phyloP scores from a whole-genome alignment of 2,888 invertebrate species.

The Platycheirus albimanus region DNA sequence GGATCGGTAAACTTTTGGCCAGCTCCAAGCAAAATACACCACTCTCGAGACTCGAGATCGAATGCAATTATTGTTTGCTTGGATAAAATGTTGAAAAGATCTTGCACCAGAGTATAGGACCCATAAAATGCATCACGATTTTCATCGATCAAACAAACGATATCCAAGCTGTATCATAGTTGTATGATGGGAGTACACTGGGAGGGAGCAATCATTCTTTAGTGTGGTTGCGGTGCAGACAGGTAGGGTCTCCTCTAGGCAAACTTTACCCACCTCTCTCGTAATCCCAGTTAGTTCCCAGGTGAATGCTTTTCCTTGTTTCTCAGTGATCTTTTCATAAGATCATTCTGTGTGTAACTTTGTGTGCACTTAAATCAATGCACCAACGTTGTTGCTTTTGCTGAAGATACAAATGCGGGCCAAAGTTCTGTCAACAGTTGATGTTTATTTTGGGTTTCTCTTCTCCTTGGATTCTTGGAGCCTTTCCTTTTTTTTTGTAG shows the following conservation, averaged over 20 bases:
- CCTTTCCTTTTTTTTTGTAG: neutral
- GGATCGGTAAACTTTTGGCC: constrained; percentile 35
- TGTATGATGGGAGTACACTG: constrained; percentile 29
- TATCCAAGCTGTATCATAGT: constrained; percentile 39
- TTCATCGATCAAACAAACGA: constrained; percentile 71
- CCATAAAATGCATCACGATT: constrained; percentile 71
- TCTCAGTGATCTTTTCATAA: constrained; percentile 49
- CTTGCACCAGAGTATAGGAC: constrained; percentile 39
- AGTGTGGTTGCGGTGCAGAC: constrained; percentile 62
- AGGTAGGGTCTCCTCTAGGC: constrained; percentile 60
- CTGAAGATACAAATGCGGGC: constrained; percentile 15
- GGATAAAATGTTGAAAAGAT: constrained; percentile 48
- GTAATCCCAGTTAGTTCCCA: constrained; percentile 14
- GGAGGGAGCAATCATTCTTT: constrained; percentile 61
- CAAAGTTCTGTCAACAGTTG: constrained; percentile 22
- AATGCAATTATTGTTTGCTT: constrained; percentile 53
- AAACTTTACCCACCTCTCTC: neutral
- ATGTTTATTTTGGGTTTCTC: constrained; percentile 2
- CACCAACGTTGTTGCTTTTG: constrained; percentile 15
- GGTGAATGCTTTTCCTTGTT: constrained; percentile 66
- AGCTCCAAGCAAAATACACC: constrained; percentile 40
- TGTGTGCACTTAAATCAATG: constrained; percentile 6
- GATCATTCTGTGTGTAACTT: constrained; percentile 48
- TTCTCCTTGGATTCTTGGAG: neutral
- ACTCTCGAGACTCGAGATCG: constrained; percentile 39